Percentiles rank a stretch among this genome's conserved stretches.
Conservation (phyloP, 2,113 vertebrate species). For the Hymenochirus boettgeri region DNA sequence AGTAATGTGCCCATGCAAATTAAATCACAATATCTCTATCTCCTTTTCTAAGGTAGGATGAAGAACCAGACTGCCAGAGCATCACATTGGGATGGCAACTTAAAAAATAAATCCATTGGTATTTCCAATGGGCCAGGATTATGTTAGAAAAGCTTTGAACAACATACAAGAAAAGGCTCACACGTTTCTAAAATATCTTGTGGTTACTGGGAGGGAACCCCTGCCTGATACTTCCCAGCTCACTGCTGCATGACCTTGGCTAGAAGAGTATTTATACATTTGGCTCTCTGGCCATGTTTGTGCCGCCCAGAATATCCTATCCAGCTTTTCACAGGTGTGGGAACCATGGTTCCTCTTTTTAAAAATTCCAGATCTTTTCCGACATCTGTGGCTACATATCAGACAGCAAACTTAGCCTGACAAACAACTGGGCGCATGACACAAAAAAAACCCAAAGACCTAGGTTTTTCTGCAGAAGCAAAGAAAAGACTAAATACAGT, state of each 20-base stretch:
- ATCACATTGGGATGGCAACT: conserved; percentile 32
- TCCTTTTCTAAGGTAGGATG: too few relatives aligned
- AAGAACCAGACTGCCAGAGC: conserved; percentile 29
- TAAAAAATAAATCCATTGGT: conserved; percentile 36
- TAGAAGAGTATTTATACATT: conserved; percentile 33
- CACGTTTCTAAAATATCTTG: conserved; percentile 43
- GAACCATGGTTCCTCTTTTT: conserved; percentile 26
- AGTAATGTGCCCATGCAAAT: too few relatives aligned
- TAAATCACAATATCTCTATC: too few relatives aligned
- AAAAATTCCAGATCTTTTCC: conserved; percentile 26
- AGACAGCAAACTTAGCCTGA: conserved; percentile 27
- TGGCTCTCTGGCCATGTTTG: conserved; percentile 24
- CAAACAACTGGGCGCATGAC: conserved; percentile 27
- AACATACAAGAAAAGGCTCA: conserved; percentile 40
- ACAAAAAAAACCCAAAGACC: neutral
- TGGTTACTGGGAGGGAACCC: conserved; percentile 41
- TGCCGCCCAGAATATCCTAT: conserved; percentile 32
- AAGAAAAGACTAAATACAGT: too few relatives aligned
- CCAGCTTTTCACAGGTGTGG: conserved; percentile 36
- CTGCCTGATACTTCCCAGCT: conserved; percentile 36
- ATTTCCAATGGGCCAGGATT: conserved; percentile 32
- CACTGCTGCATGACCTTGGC: conserved; percentile 38
- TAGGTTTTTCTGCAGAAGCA: too few relatives aligned
- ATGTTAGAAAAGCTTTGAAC: conserved; percentile 37
- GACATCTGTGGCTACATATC: conserved; percentile 33